These are phyloP conservation scores for Cynocephalus volans DNA, from an alignment of 2,113 vertebrate species.

Conservation along the genomic window DNA sequence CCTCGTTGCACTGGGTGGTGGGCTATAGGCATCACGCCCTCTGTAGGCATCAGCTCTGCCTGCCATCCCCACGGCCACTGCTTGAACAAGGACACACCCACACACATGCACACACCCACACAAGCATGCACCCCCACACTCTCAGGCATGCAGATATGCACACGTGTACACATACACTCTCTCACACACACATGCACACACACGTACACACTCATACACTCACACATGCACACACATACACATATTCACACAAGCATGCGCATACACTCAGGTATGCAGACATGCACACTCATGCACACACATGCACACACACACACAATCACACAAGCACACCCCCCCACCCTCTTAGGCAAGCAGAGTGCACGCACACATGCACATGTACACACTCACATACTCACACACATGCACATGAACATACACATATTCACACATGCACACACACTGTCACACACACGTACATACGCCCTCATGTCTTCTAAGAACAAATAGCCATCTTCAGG, in stretches of 20 bases:
- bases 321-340: neutral
- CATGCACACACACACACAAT: neutral
- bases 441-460: too few relatives aligned
- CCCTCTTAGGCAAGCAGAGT: neutral
- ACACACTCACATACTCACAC: too few relatives aligned
- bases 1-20: neutral
- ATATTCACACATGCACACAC: accelerated
- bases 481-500: neutral
- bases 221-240: neutral
- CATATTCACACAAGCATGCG: neutral
- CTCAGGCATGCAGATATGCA: too few relatives aligned
- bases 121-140: too few relatives aligned
- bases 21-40: too few relatives aligned
- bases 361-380: neutral
- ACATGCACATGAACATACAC: neutral
- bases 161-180: neutral
- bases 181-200: accelerated
- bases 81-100: neutral
- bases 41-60: too few relatives aligned
- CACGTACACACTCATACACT: neutral
- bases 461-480: neutral
- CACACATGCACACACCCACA: neutral
- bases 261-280: neutral
- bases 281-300: neutral
- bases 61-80: neutral